Evolutionary conservation across 2,888 invertebrate genomes (phyloP).

Genomic region (Torymus auratus): DNA sequence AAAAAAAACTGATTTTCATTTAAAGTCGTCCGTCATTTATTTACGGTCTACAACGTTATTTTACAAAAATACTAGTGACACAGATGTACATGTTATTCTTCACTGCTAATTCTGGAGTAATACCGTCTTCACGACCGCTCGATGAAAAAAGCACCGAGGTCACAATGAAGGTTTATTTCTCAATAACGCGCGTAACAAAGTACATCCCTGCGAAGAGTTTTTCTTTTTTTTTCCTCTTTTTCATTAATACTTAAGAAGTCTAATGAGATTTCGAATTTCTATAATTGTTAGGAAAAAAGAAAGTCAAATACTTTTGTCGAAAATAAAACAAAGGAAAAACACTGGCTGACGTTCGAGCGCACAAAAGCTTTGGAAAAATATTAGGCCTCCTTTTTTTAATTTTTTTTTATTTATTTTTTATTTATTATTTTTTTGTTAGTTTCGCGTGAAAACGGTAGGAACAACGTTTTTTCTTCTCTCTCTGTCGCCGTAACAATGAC

Average conservation of each 20-base stretch:
- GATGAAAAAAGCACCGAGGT: conserved; percentile 38
- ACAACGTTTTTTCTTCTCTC: conserved; percentile 48
- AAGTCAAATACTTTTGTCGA: not conserved
- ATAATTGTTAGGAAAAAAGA: not conserved
- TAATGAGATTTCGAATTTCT: conserved; percentile 23
- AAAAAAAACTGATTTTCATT: not conserved
- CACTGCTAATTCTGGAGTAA: conserved; percentile 41
- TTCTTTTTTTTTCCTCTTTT: not conserved
- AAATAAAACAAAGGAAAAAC: not conserved
- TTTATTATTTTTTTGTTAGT: conserved; percentile 7
- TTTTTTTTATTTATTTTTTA: conserved; percentile 3
- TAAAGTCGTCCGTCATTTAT: conserved; percentile 52
- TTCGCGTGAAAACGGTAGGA: conserved; percentile 50
- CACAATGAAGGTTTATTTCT: conserved; percentile 14
- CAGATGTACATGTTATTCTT: conserved; percentile 49
- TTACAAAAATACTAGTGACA: conserved; percentile 59
- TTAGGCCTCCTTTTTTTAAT: conserved; percentile 43
- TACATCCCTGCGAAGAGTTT: conserved; percentile 30
- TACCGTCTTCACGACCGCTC: conserved; percentile 30
- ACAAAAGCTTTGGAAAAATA: conserved; percentile 43
- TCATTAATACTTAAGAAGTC: conserved; percentile 19
- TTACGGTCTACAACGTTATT: conserved; percentile 53
- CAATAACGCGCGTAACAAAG: conserved; percentile 33
- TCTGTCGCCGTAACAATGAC: conserved; percentile 15
- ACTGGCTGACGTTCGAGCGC: conserved; percentile 26